Base-by-base conservation (phyloP, 1,140 invertebrate genomes). In the Adelges cooleyi region DNA sequence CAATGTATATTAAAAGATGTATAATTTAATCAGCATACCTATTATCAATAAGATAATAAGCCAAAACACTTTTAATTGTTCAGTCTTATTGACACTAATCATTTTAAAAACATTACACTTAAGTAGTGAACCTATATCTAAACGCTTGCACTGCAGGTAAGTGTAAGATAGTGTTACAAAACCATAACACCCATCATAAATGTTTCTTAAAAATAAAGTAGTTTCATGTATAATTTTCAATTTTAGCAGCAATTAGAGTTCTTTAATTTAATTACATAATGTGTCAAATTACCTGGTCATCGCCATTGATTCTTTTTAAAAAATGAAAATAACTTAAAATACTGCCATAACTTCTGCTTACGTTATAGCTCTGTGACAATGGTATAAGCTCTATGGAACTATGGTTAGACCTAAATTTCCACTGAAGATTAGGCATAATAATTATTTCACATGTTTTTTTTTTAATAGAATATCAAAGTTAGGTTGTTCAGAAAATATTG, bases 301-400 rank as follows among this genome's bases (percentile, higher is more conserved):
- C 56, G 25, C 56, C 56, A 62, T 62, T 48, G 40, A 62, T 27
- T 62, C 56, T 62, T 62, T 62, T 62, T 42, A 62, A 46, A 62
- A 62, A 62, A 62, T 62, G 56, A 29, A 62, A 62, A 62, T 46
- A 62, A 46, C 17, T 62, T 29, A 62, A 62, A 62, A 62, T 62
- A 17, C 56, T 62, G 29, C 56, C 56, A 62, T 62, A 62, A 3
- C 56, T 62, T 46, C 56, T 62, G 25, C 17, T 62, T 11, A 62
- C 40, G 46, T 62, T 62, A 62, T 62, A 62, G 13, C 56, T 62
- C 8, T 46, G 17, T 48, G 56, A 48, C 20, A 62, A 62, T 48
- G 56, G 56, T 62, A 48, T 27, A 11, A 62, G n/a, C 46, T 62
- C 56, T 29, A 62, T 42, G 46, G 56, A 62, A 62, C 56, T 62